Conservation (phyloP, 2,888 invertebrate genomes). For the Catocala fraxini region DNA sequence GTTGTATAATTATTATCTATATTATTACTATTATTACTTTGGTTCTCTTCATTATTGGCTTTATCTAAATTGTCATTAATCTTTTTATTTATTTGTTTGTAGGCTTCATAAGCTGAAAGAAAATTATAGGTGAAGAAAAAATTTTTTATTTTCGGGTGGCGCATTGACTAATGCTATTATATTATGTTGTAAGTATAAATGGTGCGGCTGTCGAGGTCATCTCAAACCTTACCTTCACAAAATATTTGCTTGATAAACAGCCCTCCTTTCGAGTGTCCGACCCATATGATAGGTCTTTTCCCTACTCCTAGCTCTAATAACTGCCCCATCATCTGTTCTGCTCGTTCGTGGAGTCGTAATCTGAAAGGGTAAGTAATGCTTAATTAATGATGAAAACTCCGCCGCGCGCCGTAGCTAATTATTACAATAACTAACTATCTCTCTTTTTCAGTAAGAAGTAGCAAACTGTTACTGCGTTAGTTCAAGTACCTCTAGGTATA, state of each 20-base stretch:
- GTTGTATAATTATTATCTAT: constrained; percentile 22
- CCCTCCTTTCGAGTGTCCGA: constrained; percentile 95
- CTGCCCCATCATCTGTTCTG: constrained; percentile 91
- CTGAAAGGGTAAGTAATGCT: constrained; percentile 63
- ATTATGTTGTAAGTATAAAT: neutral
- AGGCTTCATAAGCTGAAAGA: constrained; percentile 75
- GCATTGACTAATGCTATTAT: neutral
- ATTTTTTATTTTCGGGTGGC: no score
- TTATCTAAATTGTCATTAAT: constrained; percentile 27
- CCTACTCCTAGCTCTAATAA: constrained; percentile 90
- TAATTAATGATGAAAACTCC: no score
- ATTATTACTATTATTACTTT: constrained; percentile 48
- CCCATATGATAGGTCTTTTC: constrained; percentile 94
- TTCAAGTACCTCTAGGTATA: no score
- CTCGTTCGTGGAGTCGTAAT: constrained; percentile 89
- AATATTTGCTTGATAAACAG: constrained; percentile 95
- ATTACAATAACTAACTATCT: no score
- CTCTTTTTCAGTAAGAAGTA: no score
- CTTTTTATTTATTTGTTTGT: constrained; percentile 57
- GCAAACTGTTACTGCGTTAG: no score
- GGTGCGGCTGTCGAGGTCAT: neutral
- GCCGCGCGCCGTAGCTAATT: no score
- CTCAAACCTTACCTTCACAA: constrained; percentile 86
- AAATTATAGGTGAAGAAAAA: constrained; percentile 10
- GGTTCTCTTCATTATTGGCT: constrained; percentile 40